Evolutionary conservation across 1,140 invertebrate species (phyloP), one percentile per base, ranked within the genome.

Genomic region (Drosophila setifemur): DNA sequence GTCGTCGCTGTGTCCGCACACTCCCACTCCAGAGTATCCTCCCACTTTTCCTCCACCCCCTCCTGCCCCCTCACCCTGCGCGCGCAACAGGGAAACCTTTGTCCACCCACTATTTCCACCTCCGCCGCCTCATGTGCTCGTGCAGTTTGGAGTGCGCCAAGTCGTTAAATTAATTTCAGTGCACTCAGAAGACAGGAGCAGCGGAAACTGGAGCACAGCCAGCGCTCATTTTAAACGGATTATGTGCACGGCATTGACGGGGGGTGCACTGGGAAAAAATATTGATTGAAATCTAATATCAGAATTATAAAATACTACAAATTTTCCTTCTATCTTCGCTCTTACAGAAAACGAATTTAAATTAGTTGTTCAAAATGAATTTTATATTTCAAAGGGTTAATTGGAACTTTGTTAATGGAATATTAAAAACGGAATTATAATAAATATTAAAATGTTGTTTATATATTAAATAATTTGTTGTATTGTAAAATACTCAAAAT

Each of bases 131-230:
- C 57, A 29, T 64, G 18, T 49, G 44, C 42, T 68, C 54, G 53
- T 48, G 74, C 52, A 47, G 54, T 67, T 83, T 83, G 67, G 86
- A 85, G 79, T 86, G 79, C 66, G 74, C 58, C 79, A 85, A 85
- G 79, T 86, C 79, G 81, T 86, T 86, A 85, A 85, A 85, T 85
- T 78, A 85, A 85, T 85, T 85, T 86, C 81, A 79, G 74, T 83
- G 79, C 79, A 79, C 79, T 82, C 57, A 53, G 67, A 50, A 63
- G 63, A 12, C 68, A 71, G 79, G 33, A 85, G 79, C 57, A 68
- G 53, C 71, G 79, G 58, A 76, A 85, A 85, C 68, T 82, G 69
- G 79, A 85, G 73, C 78, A 82, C 73, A 37, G 67, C 53, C 37
- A 47, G 76, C 33, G 50, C 57, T 60, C 67, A 73, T 77, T 73